Evolutionary conservation across 2,113 vertebrate genomes (phyloP).

Genomic region (Siniperca chuatsi): DNA sequence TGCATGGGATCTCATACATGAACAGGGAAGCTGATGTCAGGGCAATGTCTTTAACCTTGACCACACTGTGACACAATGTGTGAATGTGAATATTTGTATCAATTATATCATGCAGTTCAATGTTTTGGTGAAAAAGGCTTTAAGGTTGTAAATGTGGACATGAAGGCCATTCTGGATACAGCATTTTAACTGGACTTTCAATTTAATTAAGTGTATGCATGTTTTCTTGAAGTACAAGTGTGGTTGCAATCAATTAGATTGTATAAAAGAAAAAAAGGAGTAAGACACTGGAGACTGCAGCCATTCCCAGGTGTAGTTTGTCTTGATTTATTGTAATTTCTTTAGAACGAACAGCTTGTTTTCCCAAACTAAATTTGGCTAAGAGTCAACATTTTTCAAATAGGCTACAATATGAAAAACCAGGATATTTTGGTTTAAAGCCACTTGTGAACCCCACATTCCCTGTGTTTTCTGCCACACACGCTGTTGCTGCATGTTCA

Average conservation of each 20-base stretch:
- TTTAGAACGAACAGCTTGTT: conserved; percentile 19
- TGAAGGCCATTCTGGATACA: background rate
- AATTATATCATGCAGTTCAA: too few species aligned
- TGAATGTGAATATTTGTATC: background rate
- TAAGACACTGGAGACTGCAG: conserved; percentile 9
- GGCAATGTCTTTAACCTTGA: conserved; percentile 73
- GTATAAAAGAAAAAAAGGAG: conserved; percentile 2
- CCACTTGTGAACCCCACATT: background rate
- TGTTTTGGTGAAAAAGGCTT: background rate
- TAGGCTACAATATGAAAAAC: background rate
- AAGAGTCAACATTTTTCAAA: conserved; percentile 20
- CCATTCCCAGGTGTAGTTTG: conserved; percentile 1
- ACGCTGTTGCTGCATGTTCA: conserved; percentile 5
- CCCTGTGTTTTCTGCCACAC: background rate
- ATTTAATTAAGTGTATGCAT: conserved; percentile 18
- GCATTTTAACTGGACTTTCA: background rate
- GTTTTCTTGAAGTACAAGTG: conserved; percentile 24
- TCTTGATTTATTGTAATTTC: conserved; percentile 35
- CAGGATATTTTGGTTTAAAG: background rate
- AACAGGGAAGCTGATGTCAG: conserved; percentile 59
- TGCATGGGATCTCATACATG: conserved; percentile 40
- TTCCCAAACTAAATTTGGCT: conserved; percentile 9
- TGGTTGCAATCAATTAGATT: conserved; percentile 31
- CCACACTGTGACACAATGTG: conserved; percentile 27
- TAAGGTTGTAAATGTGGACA: background rate